Percentiles rank a stretch among this genome's conserved stretches.
phyloP scores from a whole-genome alignment of 35 echinoderm and acorn worm genomes.

The Eucidaris tribuloides region DNA sequence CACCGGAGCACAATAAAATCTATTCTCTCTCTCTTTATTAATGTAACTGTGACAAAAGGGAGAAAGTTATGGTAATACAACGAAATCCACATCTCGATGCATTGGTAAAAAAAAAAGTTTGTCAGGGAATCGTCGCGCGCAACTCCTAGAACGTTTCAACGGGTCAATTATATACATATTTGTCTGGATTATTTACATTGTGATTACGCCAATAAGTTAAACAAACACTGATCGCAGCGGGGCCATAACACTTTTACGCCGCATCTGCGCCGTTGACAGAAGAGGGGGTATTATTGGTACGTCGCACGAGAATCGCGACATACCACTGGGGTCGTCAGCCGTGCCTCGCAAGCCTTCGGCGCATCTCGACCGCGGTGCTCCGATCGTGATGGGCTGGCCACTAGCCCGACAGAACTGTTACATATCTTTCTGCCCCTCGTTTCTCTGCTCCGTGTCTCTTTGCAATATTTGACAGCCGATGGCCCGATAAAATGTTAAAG shows the following conservation, averaged over 20 bases:
- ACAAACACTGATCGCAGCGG: constrained; percentile 20
- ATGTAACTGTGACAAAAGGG: no score
- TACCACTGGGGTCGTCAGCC: constrained; percentile 4
- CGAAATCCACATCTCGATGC: no score
- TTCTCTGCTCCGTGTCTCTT: not conserved
- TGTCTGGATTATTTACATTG: constrained; percentile 11
- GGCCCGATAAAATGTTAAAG: constrained; percentile 10
- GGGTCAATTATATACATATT: constrained; percentile 27
- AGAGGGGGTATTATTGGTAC: not conserved
- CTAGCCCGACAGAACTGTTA: not conserved
- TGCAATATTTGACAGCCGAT: not conserved
- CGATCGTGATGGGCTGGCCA: not conserved
- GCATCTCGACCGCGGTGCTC: not conserved
- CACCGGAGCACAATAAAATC: no score
- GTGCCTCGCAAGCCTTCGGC: not conserved
- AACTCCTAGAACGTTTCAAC: constrained; percentile 33
- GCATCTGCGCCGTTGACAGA: constrained; percentile 13
- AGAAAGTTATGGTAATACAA: no score
- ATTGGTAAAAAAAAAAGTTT: no score
- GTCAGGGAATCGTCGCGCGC: no score
- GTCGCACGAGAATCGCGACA: no score
- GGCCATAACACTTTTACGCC: constrained; percentile 7
- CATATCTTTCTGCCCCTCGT: not conserved
- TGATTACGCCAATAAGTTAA: constrained; percentile 30
- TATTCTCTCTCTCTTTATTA: no score